Conservation (phyloP, 2,888 invertebrate genomes). For the Hoplodrina blanda region DNA sequence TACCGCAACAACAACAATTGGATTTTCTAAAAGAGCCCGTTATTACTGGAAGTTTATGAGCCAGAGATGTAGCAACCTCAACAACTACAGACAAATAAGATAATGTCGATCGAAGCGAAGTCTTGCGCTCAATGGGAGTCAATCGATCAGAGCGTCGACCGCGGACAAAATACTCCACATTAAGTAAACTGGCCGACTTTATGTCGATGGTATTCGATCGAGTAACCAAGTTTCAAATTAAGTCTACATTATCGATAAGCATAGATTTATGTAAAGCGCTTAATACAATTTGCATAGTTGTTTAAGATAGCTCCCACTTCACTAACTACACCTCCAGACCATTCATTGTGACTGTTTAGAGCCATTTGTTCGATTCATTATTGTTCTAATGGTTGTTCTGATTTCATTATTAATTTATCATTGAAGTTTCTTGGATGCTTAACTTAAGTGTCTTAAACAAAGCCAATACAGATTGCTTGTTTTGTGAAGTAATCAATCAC, state of each 20-base stretch:
- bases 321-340: neutral
- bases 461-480: conserved; percentile 23
- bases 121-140: conserved; percentile 33
- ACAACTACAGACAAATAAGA: conserved; percentile 24
- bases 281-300: conserved; percentile 3
- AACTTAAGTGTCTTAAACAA: conserved; percentile 28
- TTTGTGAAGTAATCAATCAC: conserved; percentile 42
- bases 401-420: conserved; percentile 33
- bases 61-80: conserved; percentile 12
- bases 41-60: conserved; percentile 5
- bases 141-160: conserved; percentile 43
- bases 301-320: neutral
- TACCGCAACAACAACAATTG: neutral
- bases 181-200: conserved; percentile 21
- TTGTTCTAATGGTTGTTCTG: conserved; percentile 11
- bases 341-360: neutral
- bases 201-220: conserved; percentile 17
- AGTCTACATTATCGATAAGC: conserved; percentile 1
- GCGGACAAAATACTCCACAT: conserved; percentile 38
- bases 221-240: conserved; percentile 7
- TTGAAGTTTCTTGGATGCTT: conserved; percentile 12
- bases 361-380: neutral
- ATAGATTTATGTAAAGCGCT: conserved; percentile 14
- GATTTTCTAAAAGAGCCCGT: neutral
- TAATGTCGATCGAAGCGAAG: conserved; percentile 25